Evolutionary conservation across 1,140 invertebrate genomes (phyloP), one percentile per base, ranked within the genome.

Genomic region (Drosophila fuyamai): DNA sequence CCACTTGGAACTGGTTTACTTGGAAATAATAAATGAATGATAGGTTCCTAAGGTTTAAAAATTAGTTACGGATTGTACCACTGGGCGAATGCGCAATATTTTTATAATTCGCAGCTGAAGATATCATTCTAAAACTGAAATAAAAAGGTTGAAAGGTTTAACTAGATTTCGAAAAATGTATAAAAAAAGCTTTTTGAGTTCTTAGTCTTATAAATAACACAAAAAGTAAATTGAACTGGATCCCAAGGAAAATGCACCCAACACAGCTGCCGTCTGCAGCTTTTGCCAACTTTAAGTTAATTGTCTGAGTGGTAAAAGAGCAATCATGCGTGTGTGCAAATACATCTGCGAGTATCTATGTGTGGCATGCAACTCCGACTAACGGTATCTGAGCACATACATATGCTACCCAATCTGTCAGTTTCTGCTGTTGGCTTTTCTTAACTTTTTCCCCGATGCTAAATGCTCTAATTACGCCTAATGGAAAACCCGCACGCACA

Each of bases 381-480:
- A 70, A 88, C 79, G 78, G 82, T 76, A 54, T 85, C 53, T 47
- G 35, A 38, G 73, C 43, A 18, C 36, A 59, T 47, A 4, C 38
- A 55, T 47, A 67, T 67, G 32, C 35, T 29, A 59, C 55, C 59
- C 35, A 63, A 51, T 51, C 57, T 59, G 50, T 70, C 65, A 63
- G 62, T 78, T 61, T 77, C 35, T 78, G 54, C 63, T 70, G 74
- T 51, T 81, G 68, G 74, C 57, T 84, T 89, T 90, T 81, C 77
- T 88, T 79, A 86, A 81, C 79, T 88, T 88, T 82, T 82, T 79
- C 80, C 76, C 44, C 67, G 27, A 66, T 71, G 84, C 74, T 88
- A 88, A 88, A 84, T 88, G 84, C 84, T 88, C 84, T 88, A 89
- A 88, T 88, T 88, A 88, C 84, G 84, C 65, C 84, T 88, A 88